These are phyloP conservation scores for Microcebus tavaratra DNA, from an alignment of 2,113 vertebrate genomes.

Conservation along the genomic window DNA sequence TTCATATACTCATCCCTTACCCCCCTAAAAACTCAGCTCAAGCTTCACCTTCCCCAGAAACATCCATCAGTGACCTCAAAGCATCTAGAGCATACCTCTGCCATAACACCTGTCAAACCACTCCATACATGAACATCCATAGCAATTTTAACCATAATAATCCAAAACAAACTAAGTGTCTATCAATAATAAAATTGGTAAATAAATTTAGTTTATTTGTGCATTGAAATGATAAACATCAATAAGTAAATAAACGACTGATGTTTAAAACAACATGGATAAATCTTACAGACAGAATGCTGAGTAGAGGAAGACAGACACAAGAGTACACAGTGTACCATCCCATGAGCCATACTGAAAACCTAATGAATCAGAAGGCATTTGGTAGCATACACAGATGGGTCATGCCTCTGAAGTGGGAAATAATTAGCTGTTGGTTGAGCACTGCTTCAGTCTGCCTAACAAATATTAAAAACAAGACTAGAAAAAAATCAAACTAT, in stretches of 20 bases:
- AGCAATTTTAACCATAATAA: background rate
- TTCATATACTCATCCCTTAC: background rate
- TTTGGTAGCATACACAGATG: background rate
- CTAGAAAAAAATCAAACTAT: background rate
- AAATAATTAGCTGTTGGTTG: background rate
- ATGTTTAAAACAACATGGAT: background rate
- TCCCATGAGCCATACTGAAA: background rate
- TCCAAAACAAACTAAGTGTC: background rate
- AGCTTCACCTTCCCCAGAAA: background rate
- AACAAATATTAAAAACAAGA: background rate
- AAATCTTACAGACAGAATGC: background rate
- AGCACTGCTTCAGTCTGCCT: background rate
- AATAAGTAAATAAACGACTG: background rate
- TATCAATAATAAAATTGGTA: background rate
- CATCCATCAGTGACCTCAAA: background rate
- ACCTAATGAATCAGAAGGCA: background rate
- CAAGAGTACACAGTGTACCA: background rate
- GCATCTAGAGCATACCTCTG: background rate
- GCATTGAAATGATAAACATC: background rate
- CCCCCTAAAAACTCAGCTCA: background rate
- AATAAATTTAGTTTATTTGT: background rate
- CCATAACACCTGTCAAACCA: background rate
- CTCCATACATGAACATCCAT: background rate
- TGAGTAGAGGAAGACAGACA: background rate
- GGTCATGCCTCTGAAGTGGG: background rate